These are phyloP conservation scores for Microcebus griseorufus DNA, from an alignment of 2,113 vertebrate genomes.

Conservation along the genomic window DNA sequence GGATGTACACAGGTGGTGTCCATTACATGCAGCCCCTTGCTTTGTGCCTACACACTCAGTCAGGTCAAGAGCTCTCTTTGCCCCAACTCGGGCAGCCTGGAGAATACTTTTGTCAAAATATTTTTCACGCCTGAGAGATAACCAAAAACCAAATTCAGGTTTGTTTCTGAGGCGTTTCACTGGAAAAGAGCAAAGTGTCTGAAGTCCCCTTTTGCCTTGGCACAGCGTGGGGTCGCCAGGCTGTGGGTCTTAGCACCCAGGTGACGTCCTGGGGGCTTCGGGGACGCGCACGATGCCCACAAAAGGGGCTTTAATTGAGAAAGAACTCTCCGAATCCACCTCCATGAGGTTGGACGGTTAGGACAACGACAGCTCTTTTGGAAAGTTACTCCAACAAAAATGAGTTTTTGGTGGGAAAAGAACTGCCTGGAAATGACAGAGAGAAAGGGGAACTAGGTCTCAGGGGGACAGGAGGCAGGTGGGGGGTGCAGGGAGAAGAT, in stretches of 20 bases:
- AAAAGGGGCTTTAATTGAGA: background rate
- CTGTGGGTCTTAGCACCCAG: background rate
- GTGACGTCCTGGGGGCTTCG: background rate
- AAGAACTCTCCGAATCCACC: background rate
- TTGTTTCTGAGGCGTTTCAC: slow-evolving; percentile 47
- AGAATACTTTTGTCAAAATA: slow-evolving; percentile 63
- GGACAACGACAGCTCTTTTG: slow-evolving; percentile 59
- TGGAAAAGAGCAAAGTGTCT: slow-evolving; percentile 13
- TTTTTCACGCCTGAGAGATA: slow-evolving; percentile 55
- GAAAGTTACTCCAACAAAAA: slow-evolving; percentile 73
- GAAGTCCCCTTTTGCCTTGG: slow-evolving; percentile 25
- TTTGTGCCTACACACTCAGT: background rate
- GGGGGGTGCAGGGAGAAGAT: background rate
- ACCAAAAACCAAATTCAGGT: slow-evolving; percentile 61
- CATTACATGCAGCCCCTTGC: slow-evolving; percentile 32
- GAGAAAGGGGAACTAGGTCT: background rate
- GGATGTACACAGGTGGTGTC: slow-evolving; percentile 41
- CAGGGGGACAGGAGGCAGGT: slow-evolving; percentile 11
- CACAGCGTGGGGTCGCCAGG: fast-evolving
- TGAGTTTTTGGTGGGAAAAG: slow-evolving; percentile 30
- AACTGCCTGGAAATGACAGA: slow-evolving; percentile 55
- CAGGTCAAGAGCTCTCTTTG: background rate
- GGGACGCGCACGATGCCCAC: background rate
- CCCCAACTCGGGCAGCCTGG: background rate
- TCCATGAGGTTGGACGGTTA: background rate